Evolutionary conservation across 2,888 invertebrate species (phyloP).

Genomic region (Drosophila atripex): DNA sequence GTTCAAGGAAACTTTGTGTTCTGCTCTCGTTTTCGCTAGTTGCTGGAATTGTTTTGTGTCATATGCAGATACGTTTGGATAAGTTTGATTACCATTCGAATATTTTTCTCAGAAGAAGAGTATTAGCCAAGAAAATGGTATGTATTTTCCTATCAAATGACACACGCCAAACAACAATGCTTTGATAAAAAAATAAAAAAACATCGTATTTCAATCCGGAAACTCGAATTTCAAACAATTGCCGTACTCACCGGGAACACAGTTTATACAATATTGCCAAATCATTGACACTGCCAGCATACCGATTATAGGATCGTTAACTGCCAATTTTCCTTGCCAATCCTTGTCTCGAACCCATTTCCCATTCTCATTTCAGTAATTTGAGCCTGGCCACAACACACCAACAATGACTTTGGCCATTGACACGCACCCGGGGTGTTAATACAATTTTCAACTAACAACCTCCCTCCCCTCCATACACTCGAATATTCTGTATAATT

Average conservation of each 20-base stretch:
- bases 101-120: background rate
- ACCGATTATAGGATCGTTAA: slow-evolving; percentile 56
- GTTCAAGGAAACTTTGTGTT: slow-evolving; percentile 63
- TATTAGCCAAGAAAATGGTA: slow-evolving; percentile 17
- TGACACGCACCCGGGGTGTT: slow-evolving; percentile 53
- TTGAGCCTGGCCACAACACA: slow-evolving; percentile 58
- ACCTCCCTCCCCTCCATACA: slow-evolving; percentile 19
- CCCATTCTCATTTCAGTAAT: slow-evolving; percentile 45
- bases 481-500: slow-evolving; percentile 56
- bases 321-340: slow-evolving; percentile 35
- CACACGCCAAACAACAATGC: slow-evolving; percentile 61
- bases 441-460: slow-evolving; percentile 58
- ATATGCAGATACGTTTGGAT: slow-evolving; percentile 53
- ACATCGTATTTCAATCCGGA: slow-evolving; percentile 44
- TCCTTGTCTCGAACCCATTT: slow-evolving; percentile 2
- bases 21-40: slow-evolving; percentile 32
- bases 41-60: slow-evolving; percentile 52
- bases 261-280: slow-evolving; percentile 73
- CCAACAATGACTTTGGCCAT: slow-evolving; percentile 56
- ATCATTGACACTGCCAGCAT: slow-evolving; percentile 62
- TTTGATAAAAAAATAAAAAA: slow-evolving; percentile 20
- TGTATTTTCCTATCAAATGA: slow-evolving; percentile 53
- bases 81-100: background rate
- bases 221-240: slow-evolving; percentile 74
- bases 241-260: slow-evolving; percentile 41